Percentiles rank a stretch among this genome's conserved stretches.
phyloP scores from a whole-genome alignment of 92 coral and sea anemone genomes.

The Heliopora coerulea region DNA sequence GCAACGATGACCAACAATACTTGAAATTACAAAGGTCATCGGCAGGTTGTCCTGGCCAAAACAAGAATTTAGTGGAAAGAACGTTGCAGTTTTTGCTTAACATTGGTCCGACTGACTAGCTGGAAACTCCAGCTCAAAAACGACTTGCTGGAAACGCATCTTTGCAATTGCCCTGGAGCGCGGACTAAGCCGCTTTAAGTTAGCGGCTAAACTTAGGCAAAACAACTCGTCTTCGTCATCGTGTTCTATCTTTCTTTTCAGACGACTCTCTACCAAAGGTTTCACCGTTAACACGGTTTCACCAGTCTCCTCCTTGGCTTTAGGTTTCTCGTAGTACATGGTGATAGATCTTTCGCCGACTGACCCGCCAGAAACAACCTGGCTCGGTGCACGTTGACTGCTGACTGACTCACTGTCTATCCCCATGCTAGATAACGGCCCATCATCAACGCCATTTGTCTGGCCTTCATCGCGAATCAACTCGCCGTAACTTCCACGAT shows the following conservation, averaged over 20 bases:
- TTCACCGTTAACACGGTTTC: conserved; percentile 5
- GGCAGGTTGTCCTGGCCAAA: too few relatives aligned
- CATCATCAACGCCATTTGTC: conserved; percentile 4
- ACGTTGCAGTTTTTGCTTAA: too few relatives aligned
- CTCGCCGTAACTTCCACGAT: conserved; percentile 33
- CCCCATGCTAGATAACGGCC: neutral
- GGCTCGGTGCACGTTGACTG: conserved; percentile 4
- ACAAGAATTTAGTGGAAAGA: too few relatives aligned
- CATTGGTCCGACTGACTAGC: neutral
- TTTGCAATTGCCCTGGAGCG: conserved; percentile 27
- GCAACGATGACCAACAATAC: too few relatives aligned
- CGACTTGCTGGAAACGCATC: conserved; percentile 32
- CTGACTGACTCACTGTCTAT: neutral
- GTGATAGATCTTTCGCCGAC: neutral
- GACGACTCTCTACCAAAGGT: conserved; percentile 2
- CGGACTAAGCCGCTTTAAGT: conserved; percentile 29
- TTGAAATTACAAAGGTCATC: too few relatives aligned
- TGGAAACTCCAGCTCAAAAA: conserved; percentile 29
- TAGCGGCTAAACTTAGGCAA: conserved; percentile 28
- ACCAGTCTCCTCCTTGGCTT: neutral
- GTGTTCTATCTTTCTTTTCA: conserved; percentile 6
- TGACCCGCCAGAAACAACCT: conserved; percentile 4
- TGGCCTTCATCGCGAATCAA: conserved; percentile 14
- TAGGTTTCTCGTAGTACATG: conserved; percentile 32
- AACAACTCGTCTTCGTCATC: conserved; percentile 41